A percentile compares a stretch with the other conserved stretches of the same genome.
phyloP scores from a whole-genome alignment of 37 sponge, comb jelly and placozoan species.

The Beroe forskalii region DNA sequence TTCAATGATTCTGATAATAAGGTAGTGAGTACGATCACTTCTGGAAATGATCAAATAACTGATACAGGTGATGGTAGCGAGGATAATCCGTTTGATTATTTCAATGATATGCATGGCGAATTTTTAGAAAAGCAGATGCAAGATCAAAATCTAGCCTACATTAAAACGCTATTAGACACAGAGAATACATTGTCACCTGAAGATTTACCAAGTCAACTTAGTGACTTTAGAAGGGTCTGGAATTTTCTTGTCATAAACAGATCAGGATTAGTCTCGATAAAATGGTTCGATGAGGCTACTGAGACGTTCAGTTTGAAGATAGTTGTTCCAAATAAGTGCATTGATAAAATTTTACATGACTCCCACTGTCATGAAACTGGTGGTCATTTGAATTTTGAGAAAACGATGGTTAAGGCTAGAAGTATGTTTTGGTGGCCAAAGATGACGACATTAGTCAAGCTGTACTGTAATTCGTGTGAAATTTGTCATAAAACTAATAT shows the following conservation, averaged over 20 bases:
- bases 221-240: neutral
- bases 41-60: neutral
- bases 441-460: neutral
- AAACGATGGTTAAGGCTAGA: neutral
- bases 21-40: neutral
- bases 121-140: neutral
- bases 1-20: neutral
- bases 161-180: neutral
- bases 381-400: neutral
- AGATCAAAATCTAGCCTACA: neutral
- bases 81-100: neutral
- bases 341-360: neutral
- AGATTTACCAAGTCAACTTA: neutral
- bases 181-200: neutral
- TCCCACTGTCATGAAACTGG: neutral
- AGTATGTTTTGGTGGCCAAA: neutral
- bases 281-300: neutral
- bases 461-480: neutral
- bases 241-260: neutral
- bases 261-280: neutral
- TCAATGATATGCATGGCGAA: neutral
- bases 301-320: neutral
- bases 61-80: neutral
- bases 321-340: neutral
- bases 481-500: neutral